Conservation (phyloP, 2,888 invertebrate genomes). For the Portevinia maculata region DNA sequence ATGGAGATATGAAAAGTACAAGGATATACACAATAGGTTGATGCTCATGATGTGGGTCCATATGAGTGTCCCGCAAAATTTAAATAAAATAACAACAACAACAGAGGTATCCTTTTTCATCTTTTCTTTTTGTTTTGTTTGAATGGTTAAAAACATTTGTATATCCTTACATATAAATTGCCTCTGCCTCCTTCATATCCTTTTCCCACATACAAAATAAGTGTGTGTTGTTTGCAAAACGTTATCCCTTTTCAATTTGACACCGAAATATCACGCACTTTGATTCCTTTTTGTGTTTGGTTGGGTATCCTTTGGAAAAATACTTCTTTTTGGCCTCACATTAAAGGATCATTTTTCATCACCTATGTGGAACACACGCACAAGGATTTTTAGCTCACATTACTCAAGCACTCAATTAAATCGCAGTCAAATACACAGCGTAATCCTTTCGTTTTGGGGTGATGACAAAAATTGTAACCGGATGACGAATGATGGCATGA, state of each 20-base stretch:
- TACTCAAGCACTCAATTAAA: slow-evolving; percentile 72
- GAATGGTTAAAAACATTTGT: slow-evolving; percentile 56
- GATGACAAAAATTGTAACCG: slow-evolving; percentile 66
- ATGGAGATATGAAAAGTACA: slow-evolving; percentile 21
- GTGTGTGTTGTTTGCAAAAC: slow-evolving; percentile 51
- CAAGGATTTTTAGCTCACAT: slow-evolving; percentile 50
- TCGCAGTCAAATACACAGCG: slow-evolving; percentile 59
- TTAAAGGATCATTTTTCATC: slow-evolving; percentile 73
- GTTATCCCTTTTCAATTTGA: slow-evolving; percentile 74
- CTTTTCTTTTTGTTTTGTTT: neutral
- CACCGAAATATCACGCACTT: slow-evolving; percentile 71
- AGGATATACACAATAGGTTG: slow-evolving; percentile 10
- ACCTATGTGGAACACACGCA: slow-evolving; percentile 63
- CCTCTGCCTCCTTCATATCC: slow-evolving; percentile 57
- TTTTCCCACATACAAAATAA: slow-evolving; percentile 14
- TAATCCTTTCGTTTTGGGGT: slow-evolving; percentile 64
- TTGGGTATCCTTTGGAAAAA: slow-evolving; percentile 47
- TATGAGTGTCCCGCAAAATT: slow-evolving; percentile 49
- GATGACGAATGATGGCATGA: slow-evolving; percentile 72
- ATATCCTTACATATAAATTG: slow-evolving; percentile 70
- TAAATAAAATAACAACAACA: slow-evolving; percentile 42
- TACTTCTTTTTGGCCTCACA: slow-evolving; percentile 28
- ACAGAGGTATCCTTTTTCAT: slow-evolving; percentile 49
- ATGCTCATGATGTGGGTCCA: slow-evolving; percentile 59
- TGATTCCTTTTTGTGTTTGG: slow-evolving; percentile 62